These are phyloP conservation scores for Austrofundulus limnaeus DNA, from an alignment of 2,113 vertebrate genomes.

Conservation along the genomic window DNA sequence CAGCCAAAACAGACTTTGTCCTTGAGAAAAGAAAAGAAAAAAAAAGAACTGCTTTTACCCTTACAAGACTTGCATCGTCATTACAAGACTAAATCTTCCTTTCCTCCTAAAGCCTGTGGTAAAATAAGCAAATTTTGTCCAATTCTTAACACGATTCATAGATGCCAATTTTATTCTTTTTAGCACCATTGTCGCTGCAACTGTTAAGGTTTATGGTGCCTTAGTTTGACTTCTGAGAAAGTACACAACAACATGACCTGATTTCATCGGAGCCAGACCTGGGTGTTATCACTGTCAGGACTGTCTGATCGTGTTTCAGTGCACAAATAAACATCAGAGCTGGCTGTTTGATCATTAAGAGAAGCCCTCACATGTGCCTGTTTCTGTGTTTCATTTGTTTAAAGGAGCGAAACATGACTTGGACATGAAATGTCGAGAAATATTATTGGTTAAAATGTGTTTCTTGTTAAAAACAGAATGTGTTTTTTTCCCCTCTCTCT, in stretches of 20 bases:
- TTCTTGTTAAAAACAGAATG: conserved; percentile 41
- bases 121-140: neutral
- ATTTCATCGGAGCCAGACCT: conserved; percentile 27
- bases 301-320: conserved; percentile 3
- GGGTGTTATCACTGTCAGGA: conserved; percentile 6
- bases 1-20: conserved; percentile 52
- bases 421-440: conserved; percentile 46
- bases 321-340: conserved; percentile 2
- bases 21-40: conserved; percentile 40
- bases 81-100: conserved; percentile 27
- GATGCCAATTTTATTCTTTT: conserved; percentile 21
- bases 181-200: conserved; percentile 13
- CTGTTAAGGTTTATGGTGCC: conserved; percentile 8
- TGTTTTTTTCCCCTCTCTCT: conserved; percentile 13
- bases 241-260: conserved; percentile 16
- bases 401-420: conserved; percentile 20
- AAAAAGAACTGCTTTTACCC: conserved; percentile 32
- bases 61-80: conserved; percentile 39
- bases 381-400: neutral
- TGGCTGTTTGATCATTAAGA: neutral
- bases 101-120: conserved; percentile 18
- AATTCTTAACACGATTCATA: conserved; percentile 3
- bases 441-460: conserved; percentile 23
- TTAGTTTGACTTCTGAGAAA: neutral
- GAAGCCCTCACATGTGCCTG: neutral